These are phyloP conservation scores for Celastrina argiolus DNA, from an alignment of 2,888 invertebrate species.

Conservation along the genomic window DNA sequence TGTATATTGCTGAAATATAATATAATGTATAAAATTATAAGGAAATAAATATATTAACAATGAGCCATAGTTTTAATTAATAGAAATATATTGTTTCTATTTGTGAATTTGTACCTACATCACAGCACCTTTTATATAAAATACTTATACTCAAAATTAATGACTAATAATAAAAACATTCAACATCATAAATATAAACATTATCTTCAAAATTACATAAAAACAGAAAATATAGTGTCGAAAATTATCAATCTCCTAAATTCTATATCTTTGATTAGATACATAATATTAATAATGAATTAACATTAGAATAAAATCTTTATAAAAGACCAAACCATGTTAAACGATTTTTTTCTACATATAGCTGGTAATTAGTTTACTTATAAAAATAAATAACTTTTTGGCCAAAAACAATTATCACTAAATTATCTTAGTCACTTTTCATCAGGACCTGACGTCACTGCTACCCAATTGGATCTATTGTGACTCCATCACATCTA, in stretches of 20 bases:
- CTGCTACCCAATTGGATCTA: no score
- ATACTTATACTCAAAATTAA: neutral
- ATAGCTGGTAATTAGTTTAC: no score
- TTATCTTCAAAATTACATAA: no score
- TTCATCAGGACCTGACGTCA: no score
- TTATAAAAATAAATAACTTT: no score
- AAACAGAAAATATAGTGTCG: no score
- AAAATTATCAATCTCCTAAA: no score
- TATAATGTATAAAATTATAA: constrained; percentile 31
- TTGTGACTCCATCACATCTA: no score
- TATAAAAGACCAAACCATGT: neutral
- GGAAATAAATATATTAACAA: constrained; percentile 30
- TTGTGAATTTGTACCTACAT: neutral
- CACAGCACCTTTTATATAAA: neutral
- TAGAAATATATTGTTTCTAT: neutral
- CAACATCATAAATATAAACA: neutral
- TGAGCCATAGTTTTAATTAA: neutral
- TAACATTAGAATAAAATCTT: neutral
- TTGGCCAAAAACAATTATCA: no score
- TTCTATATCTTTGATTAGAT: neutral
- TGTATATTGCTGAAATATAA: constrained; percentile 54
- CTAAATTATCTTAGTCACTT: neutral
- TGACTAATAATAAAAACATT: neutral
- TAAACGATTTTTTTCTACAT: neutral
- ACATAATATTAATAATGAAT: neutral